A percentile compares a stretch with the other conserved stretches of the same genome.
These are phyloP conservation scores for Zaprionus africanus DNA, from an alignment of 1,140 invertebrate genomes.

Conservation along the genomic window DNA sequence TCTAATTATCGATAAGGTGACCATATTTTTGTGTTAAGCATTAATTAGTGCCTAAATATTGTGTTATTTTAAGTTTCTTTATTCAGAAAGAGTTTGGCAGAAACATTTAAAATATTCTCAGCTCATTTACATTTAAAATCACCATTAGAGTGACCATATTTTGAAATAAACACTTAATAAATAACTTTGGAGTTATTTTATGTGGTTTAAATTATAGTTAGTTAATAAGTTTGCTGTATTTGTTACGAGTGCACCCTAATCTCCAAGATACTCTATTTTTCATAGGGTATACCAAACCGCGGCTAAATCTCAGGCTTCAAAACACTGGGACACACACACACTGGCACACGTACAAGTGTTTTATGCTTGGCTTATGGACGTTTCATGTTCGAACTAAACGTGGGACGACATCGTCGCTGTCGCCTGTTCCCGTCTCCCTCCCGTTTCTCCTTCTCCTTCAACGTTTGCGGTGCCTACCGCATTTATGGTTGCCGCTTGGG, in stretches of 20 bases:
- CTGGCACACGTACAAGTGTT: conserved; percentile 37
- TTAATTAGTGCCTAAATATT: no score
- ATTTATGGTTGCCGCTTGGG: conserved; percentile 55
- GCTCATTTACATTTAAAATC: background rate
- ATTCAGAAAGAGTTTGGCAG: background rate
- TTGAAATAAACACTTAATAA: background rate
- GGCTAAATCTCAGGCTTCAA: conserved; percentile 36
- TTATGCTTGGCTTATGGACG: conserved; percentile 54
- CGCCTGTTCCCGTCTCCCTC: background rate
- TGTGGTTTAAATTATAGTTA: no score
- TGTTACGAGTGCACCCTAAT: background rate
- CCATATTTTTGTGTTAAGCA: background rate
- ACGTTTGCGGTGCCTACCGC: conserved; percentile 29
- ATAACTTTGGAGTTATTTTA: background rate
- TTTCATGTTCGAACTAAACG: conserved; percentile 48
- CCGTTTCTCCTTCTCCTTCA: background rate
- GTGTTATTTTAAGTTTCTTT: background rate
- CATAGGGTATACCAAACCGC: conserved; percentile 11
- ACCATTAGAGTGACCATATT: background rate
- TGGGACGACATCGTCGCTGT: conserved; percentile 11
- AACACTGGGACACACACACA: conserved; percentile 1
- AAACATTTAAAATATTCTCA: background rate
- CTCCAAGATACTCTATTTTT: background rate
- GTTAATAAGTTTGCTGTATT: background rate
- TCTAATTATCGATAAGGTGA: background rate